Base-by-base conservation (phyloP, 1,140 invertebrate species). In the Lineus longissimus region DNA sequence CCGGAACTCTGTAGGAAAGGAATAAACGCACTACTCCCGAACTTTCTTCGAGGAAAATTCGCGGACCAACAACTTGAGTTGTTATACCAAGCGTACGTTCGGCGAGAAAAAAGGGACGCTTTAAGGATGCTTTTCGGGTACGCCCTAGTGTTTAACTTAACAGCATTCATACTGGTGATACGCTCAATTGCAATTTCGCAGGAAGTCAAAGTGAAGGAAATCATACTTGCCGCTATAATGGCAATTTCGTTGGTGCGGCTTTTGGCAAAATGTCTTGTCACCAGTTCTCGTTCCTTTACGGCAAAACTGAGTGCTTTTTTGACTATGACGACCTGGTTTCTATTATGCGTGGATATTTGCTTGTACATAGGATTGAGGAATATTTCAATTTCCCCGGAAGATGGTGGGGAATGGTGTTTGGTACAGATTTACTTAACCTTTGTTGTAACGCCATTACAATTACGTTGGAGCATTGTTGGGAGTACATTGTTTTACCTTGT, bases 71-170 rank as follows among this genome's bases (percentile, higher is more conserved):
- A 86, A 41, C 83, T 91, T 54, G 90, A 92, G 75, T 84, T 85
- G 69, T 83, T 93, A 0, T 93, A 92, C 77, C 86, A 87, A 64
- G 86, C 86, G 41, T 92, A 91, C 74, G 89, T 87, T 45, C 82
- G 88, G 47, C 87, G 89, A 64, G 90, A 91, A 74, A 86, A 89
- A 62, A 86, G 89, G 55, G 85, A 87, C 30, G 90, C 89, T n/a
- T 80, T 92, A n/a, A 86, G 88, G 68, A 89, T 89, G 70, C 89
- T 91, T 75, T 81, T 92, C 0, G 76, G 86, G 15, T 85, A 87
- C 33, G 87, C 89, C 25, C 80, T 89, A 19, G n/a, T 66, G 13
- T 64, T 65, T 55, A 67, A 65, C 33, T n/a, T 72, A 13, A 30
- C 40, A 13, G 47, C 57, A 15, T 11, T 69, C 23, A 19, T 55